Evolutionary conservation across 2,888 invertebrate species (phyloP).

Genomic region (Dione vanillae): DNA sequence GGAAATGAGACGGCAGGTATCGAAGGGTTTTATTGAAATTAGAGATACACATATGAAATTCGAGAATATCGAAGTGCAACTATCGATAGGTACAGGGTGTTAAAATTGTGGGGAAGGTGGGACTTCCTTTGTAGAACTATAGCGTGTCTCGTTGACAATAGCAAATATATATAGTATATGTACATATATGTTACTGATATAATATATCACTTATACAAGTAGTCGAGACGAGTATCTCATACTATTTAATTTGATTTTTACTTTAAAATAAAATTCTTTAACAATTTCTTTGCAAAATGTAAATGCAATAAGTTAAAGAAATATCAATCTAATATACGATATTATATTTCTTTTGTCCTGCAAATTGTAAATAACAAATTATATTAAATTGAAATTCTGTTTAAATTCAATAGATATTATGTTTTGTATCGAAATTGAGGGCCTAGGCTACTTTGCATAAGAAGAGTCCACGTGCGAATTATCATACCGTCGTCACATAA

Average conservation of each 20-base stretch:
- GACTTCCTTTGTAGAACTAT: constrained; percentile 23
- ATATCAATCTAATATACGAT: neutral
- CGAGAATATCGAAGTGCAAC: constrained; percentile 53
- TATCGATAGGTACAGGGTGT: constrained; percentile 42
- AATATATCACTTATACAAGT: neutral
- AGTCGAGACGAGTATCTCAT: neutral
- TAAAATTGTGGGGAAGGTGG: constrained; percentile 45
- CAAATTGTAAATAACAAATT: neutral
- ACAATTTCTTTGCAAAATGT: no score
- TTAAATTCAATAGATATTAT: constrained; percentile 19
- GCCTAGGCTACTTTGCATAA: constrained; percentile 68
- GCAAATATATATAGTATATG: neutral
- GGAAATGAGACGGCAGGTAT: constrained; percentile 81
- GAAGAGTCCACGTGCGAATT: constrained; percentile 81
- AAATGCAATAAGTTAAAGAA: neutral
- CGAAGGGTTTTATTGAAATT: constrained; percentile 81
- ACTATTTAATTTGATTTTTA: no score
- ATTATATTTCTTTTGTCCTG: neutral
- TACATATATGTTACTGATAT: neutral
- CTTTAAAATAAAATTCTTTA: no score
- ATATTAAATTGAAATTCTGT: neutral
- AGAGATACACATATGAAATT: constrained; percentile 78
- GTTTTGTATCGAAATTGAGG: constrained; percentile 29
- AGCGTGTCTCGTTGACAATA: neutral
- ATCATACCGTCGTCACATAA: constrained; percentile 71